A percentile compares a stretch with the other conserved stretches of the same genome.
These are phyloP conservation scores for Incurvaria masculella DNA, from an alignment of 2,888 invertebrate species.

Conservation along the genomic window DNA sequence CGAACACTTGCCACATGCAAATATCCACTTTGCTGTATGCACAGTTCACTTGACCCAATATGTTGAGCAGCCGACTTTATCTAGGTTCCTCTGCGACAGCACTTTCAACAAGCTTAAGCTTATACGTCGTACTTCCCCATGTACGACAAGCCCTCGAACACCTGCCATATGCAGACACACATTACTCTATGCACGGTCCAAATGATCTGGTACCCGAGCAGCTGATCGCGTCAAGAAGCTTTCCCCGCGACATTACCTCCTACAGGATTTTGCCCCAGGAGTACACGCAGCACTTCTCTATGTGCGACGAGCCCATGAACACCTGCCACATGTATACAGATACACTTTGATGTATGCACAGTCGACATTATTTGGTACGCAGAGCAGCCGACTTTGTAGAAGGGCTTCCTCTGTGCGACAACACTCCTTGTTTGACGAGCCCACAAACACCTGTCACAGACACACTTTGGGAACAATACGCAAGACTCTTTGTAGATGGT, in stretches of 20 bases:
- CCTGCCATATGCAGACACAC: slow-evolving; percentile 54
- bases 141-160: slow-evolving; percentile 81
- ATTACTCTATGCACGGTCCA: slow-evolving; percentile 96
- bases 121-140: slow-evolving; percentile 99
- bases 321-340: no score
- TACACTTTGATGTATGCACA: slow-evolving; percentile 75
- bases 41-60: slow-evolving; percentile 96
- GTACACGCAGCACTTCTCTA: slow-evolving; percentile 98
- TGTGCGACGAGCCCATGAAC: slow-evolving; percentile 83
- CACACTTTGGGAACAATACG: no score
- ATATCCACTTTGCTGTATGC: no score
- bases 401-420: slow-evolving; percentile 95
- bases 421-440: slow-evolving; percentile 92
- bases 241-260: slow-evolving; percentile 91
- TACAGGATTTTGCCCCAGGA: slow-evolving; percentile 99
- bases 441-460: slow-evolving; percentile 68
- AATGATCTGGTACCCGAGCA: slow-evolving; percentile 87
- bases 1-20: slow-evolving; percentile 60
- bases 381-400: slow-evolving; percentile 78
- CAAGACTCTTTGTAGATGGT: no score
- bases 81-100: slow-evolving; percentile 85
- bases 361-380: slow-evolving; percentile 95
- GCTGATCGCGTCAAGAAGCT: slow-evolving; percentile 82
- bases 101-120: slow-evolving; percentile 99
- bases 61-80: slow-evolving; percentile 77